Evolutionary conservation across 2,797 vertebrate species (phyloP), one percentile per base, ranked within the genome.

Genomic region (Apodemus agrarius): DNA sequence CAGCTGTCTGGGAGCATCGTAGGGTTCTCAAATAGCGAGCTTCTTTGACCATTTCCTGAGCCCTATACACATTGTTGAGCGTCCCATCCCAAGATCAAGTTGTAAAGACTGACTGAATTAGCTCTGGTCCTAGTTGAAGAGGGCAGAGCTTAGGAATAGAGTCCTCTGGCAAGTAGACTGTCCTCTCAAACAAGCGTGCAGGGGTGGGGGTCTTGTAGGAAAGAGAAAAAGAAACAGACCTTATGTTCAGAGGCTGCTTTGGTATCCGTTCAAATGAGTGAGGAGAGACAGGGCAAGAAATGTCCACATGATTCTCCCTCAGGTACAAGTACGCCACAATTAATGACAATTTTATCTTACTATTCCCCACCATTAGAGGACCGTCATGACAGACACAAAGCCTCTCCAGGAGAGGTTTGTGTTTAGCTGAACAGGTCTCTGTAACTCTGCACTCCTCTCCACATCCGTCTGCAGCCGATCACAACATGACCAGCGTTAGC

Each of bases 161-260:
- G n/a, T 93, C 54, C 46, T 94, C 67, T 26, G 63, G 63, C 72
- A 59, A 46, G 40, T 85, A 78, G 46, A 2, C 31, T 40, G 3
- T 63, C 19, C 46, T 69, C 57, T 72, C 63, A 65, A 74, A n/a
- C 14, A 78, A 80, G 31, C 31, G 24, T 49, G 31, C 61, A 21
- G 19, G 22, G 37, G 61, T 93, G 63, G 79, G 75, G 75, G 6
- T 31, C 22, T 81, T 22, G 61, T 46, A 34, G 31, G 34, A 26
- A 65, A 80, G 46, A 61, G 40, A 96, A 29, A 96, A 95, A 82
- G 79, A 29, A 82, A 87, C 90, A 90, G 49, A 67, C 80, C 40
- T 7, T 46, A 82, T 9, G 19, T 14, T 37, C 43, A 34, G n/a
- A 65, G 14, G n/a, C 52, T 80, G 93, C 19, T 92, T 65, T 40